A percentile compares a stretch with the other conserved stretches of the same genome.
These are phyloP conservation scores for Muntiacus muntjak DNA, from an alignment of 2,113 vertebrate genomes.

Conservation along the genomic window DNA sequence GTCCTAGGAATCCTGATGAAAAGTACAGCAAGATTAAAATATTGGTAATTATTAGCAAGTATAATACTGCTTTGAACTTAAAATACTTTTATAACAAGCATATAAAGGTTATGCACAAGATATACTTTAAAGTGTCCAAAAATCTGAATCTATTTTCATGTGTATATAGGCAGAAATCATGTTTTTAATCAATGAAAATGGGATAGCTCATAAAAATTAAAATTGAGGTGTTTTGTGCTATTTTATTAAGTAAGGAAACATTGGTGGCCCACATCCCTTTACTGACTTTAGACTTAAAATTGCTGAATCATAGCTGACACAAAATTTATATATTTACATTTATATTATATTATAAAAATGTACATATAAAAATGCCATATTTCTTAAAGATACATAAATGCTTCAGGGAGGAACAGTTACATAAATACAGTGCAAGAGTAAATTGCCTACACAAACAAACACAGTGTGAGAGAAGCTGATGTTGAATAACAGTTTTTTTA, in stretches of 20 bases:
- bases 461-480: not conserved
- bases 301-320: not conserved
- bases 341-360: not conserved
- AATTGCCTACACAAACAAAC: not conserved
- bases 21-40: constrained; percentile 24
- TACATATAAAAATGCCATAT: not conserved
- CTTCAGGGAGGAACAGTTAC: not conserved
- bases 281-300: constrained; percentile 14
- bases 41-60: constrained; percentile 33
- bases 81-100: not conserved
- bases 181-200: constrained; percentile 54
- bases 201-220: constrained; percentile 6
- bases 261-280: not conserved
- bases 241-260: not conserved
- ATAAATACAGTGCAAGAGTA: not conserved
- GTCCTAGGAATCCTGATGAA: not conserved
- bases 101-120: not conserved
- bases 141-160: constrained; percentile 23
- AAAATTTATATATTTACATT: not conserved
- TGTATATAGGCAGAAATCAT: not conserved
- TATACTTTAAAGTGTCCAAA: not conserved
- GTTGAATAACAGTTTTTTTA: not conserved
- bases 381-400: constrained; percentile 4
- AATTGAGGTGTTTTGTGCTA: not conserved
- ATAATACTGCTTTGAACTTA: constrained; percentile 22